phyloP scores from a whole-genome alignment of 2,888 invertebrate genomes.

The Tuta absoluta region DNA sequence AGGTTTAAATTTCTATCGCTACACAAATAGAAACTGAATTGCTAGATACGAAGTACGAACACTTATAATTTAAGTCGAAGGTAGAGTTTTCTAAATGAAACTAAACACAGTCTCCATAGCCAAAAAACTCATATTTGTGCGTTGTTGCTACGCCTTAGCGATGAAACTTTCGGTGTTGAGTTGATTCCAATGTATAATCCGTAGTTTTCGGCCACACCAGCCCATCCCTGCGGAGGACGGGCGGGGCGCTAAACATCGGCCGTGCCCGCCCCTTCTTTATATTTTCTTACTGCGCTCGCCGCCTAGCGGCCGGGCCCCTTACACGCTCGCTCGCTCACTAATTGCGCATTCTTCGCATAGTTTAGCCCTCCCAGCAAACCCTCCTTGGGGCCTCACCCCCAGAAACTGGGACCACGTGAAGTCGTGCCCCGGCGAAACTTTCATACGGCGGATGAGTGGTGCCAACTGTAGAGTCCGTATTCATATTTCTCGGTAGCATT shows the following conservation, averaged over 20 bases:
- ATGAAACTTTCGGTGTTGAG: no score
- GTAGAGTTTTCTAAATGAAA: no score
- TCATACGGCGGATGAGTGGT: conserved; percentile 50
- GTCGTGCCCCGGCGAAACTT: conserved; percentile 80
- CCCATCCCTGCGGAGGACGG: conserved; percentile 54
- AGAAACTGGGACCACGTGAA: conserved; percentile 73
- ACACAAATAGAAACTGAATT: no score
- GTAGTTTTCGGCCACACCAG: background rate
- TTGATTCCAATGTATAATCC: background rate
- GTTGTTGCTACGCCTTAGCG: no score
- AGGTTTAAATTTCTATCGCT: no score
- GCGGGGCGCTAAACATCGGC: conserved; percentile 81
- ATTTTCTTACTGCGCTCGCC: conserved; percentile 85
- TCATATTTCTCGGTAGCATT: background rate
- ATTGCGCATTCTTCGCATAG: conserved; percentile 99
- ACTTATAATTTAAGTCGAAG: no score
- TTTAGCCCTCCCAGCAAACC: conserved; percentile 87
- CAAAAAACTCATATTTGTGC: no score
- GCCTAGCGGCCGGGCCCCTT: conserved; percentile 82
- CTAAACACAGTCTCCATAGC: no score
- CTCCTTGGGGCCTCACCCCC: conserved; percentile 69
- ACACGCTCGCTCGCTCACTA: conserved; percentile 91
- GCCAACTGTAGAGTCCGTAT: background rate
- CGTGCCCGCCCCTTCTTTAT: conserved; percentile 85
- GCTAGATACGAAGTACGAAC: no score